Conservation (phyloP, 2,888 invertebrate species). For the Drosophila tripunctata region DNA sequence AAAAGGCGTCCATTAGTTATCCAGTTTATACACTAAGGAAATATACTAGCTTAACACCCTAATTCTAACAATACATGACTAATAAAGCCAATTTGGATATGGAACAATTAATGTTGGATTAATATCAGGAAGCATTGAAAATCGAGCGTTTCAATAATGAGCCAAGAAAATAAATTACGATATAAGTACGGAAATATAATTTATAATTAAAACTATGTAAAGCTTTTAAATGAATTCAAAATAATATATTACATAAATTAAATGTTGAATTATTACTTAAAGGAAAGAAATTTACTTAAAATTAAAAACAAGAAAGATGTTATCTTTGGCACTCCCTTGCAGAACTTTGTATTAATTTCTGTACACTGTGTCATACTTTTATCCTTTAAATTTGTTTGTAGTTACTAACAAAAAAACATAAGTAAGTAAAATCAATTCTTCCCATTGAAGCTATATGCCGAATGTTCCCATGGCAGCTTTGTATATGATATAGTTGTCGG, state of each 20-base stretch:
- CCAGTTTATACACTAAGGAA: conserved; percentile 28
- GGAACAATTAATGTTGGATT: conserved; percentile 32
- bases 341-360: too few species aligned
- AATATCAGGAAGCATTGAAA: conserved; percentile 44
- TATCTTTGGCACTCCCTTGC: too few species aligned
- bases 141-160: conserved; percentile 57
- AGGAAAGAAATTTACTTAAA: too few species aligned
- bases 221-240: conserved; percentile 34
- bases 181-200: conserved; percentile 2
- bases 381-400: too few species aligned
- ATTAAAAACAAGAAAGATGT: too few species aligned
- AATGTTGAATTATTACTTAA: background rate
- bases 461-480: too few species aligned
- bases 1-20: conserved; percentile 29
- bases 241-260: conserved; percentile 17
- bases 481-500: too few species aligned
- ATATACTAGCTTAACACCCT: conserved; percentile 36
- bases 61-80: conserved; percentile 11
- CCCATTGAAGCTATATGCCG: too few species aligned
- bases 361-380: too few species aligned
- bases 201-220: conserved; percentile 5
- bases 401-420: too few species aligned
- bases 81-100: conserved; percentile 10
- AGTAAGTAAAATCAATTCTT: too few species aligned
- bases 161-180: conserved; percentile 28